Evolutionary conservation across 2,888 invertebrate genomes (phyloP).

Genomic region (Dryadula phaetusa): DNA sequence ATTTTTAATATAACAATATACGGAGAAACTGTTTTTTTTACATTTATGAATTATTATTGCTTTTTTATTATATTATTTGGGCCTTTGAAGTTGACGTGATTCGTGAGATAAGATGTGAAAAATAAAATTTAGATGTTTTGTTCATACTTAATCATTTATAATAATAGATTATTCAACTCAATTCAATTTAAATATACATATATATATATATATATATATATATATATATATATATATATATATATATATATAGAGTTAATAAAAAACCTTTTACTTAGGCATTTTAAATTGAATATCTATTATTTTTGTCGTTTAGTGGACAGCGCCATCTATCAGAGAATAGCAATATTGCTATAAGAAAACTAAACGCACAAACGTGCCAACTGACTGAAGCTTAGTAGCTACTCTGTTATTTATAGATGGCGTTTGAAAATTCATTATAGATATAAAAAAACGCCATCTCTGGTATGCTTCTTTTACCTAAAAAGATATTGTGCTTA

Average conservation of each 20-base stretch:
- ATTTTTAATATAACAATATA: not conserved
- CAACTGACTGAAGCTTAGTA: not conserved
- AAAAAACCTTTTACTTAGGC: no score
- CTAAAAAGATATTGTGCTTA: no score
- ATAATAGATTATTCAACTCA: no score
- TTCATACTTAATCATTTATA: no score
- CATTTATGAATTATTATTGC: no score
- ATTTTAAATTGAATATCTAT: no score
- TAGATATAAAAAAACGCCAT: not conserved
- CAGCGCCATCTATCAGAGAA: constrained; percentile 4
- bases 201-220: no score
- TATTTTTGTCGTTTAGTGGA: no score
- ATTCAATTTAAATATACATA: no score
- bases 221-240: no score
- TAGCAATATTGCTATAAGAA: not conserved
- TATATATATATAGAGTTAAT: no score
- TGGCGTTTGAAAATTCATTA: not conserved
- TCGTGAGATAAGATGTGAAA: not conserved
- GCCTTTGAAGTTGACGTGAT: not conserved
- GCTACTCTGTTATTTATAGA: not conserved
- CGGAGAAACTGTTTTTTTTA: no score
- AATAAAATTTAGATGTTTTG: not conserved
- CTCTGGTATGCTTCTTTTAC: not conserved
- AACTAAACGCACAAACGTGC: not conserved
- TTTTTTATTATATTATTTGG: not conserved